These are phyloP conservation scores for Nyctereutes procyonoides DNA, from an alignment of 2,113 vertebrate genomes.

Conservation along the genomic window DNA sequence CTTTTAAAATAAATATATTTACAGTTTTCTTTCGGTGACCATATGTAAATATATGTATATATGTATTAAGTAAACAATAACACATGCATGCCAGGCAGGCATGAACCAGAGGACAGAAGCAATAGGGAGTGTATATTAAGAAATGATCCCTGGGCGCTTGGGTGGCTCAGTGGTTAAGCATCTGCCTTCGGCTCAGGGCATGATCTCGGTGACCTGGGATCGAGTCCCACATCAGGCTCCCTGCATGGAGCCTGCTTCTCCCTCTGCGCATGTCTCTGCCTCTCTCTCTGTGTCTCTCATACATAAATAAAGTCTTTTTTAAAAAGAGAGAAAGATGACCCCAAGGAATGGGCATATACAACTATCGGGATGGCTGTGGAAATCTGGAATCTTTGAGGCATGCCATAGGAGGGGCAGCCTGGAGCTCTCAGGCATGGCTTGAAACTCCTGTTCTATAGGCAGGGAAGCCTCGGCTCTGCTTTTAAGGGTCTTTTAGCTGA, in stretches of 20 bases:
- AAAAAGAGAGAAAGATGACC: too few species aligned
- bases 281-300: too few species aligned
- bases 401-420: neutral
- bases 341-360: neutral
- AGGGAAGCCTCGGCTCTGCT: neutral
- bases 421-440: neutral
- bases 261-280: too few species aligned
- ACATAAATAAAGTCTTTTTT: too few species aligned
- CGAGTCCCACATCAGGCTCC: too few species aligned
- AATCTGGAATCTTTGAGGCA: neutral
- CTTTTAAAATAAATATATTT: neutral
- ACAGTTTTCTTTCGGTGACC: neutral
- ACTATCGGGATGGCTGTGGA: rapidly evolving
- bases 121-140: rapidly evolving
- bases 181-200: too few species aligned
- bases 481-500: neutral
- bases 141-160: neutral
- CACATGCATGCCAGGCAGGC: neutral
- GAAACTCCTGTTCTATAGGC: neutral
- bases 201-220: too few species aligned
- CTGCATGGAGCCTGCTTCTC: too few species aligned
- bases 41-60: neutral
- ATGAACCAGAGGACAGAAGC: too few species aligned
- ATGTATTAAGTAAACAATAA: rapidly evolving
- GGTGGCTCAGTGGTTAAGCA: too few species aligned